Evolutionary conservation across 2,113 vertebrate genomes (phyloP).

Genomic region (Atherinomorus stipes): DNA sequence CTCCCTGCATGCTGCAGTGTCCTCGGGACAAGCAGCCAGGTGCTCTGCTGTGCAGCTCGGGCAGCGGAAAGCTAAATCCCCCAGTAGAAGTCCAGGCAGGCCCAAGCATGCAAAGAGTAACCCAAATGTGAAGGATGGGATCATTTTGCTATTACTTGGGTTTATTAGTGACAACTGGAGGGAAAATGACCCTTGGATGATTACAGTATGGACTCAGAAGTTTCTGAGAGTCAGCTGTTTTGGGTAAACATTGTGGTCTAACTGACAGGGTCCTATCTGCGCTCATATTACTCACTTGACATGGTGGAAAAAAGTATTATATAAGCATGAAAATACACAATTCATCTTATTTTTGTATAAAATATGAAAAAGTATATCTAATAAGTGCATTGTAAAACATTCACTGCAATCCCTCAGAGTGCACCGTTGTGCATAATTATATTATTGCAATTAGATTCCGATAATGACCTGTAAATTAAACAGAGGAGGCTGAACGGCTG

Average conservation of each 20-base stretch:
- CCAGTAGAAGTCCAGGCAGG: constrained; percentile 49
- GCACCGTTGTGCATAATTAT: background rate
- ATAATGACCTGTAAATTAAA: background rate
- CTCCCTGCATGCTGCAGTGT: constrained; percentile 80
- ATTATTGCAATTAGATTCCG: background rate
- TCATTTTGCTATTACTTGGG: constrained; percentile 55
- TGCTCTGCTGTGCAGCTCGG: constrained; percentile 86
- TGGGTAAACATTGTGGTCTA: constrained; percentile 69
- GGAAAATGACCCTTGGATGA: constrained; percentile 31
- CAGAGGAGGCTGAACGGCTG: no score
- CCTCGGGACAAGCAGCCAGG: constrained; percentile 76
- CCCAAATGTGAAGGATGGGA: constrained; percentile 40
- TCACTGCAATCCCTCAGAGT: background rate
- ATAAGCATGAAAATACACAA: background rate
- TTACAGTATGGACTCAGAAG: constrained; percentile 30
- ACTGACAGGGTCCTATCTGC: constrained; percentile 79
- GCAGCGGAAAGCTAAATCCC: constrained; percentile 90
- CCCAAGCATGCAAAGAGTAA: constrained; percentile 62
- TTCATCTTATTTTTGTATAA: background rate
- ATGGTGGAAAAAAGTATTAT: background rate
- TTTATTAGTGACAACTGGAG: constrained; percentile 18
- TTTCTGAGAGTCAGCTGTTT: constrained; percentile 27
- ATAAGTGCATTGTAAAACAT: background rate
- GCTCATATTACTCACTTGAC: constrained; percentile 64
- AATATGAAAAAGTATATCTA: no score